These are phyloP conservation scores for Bombus confusus DNA, from an alignment of 1,140 invertebrate genomes.

Conservation along the genomic window DNA sequence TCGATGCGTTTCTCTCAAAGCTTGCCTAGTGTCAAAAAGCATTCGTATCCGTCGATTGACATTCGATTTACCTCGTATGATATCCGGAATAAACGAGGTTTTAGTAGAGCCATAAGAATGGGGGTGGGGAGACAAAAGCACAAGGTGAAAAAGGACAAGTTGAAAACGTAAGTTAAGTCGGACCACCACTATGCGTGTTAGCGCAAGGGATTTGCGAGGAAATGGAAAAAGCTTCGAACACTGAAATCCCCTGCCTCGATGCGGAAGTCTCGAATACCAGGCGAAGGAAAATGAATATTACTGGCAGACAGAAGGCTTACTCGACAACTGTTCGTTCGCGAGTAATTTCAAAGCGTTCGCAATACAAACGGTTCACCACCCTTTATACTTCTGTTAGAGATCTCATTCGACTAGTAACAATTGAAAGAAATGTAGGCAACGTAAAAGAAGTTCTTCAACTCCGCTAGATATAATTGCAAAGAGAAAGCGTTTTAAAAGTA, in stretches of 20 bases:
- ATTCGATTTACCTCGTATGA: neutral
- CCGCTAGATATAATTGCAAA: neutral
- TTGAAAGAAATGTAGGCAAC: neutral
- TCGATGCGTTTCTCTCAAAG: too few species aligned
- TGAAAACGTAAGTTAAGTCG: slow-evolving; percentile 50
- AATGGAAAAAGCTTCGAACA: slow-evolving; percentile 57
- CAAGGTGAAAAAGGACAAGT: slow-evolving; percentile 10
- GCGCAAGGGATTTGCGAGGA: slow-evolving; percentile 43
- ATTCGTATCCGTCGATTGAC: neutral
- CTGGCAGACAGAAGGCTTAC: slow-evolving; percentile 11
- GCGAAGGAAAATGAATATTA: slow-evolving; percentile 53
- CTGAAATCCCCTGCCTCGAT: slow-evolving; percentile 15
- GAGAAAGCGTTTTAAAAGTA: neutral
- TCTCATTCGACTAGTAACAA: neutral
- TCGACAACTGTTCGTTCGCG: slow-evolving; percentile 26
- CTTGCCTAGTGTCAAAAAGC: neutral
- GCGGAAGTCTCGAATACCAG: slow-evolving; percentile 40
- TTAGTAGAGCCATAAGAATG: slow-evolving; percentile 25
- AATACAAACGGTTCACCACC: neutral
- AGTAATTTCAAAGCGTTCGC: slow-evolving; percentile 40
- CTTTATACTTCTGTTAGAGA: neutral
- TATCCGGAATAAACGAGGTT: slow-evolving; percentile 40
- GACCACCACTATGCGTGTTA: slow-evolving; percentile 27
- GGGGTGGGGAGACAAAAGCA: neutral
- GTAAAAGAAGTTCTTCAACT: neutral